phyloP scores from a whole-genome alignment of 1,140 invertebrate genomes.

The Thaumetopoea pityocampa region DNA sequence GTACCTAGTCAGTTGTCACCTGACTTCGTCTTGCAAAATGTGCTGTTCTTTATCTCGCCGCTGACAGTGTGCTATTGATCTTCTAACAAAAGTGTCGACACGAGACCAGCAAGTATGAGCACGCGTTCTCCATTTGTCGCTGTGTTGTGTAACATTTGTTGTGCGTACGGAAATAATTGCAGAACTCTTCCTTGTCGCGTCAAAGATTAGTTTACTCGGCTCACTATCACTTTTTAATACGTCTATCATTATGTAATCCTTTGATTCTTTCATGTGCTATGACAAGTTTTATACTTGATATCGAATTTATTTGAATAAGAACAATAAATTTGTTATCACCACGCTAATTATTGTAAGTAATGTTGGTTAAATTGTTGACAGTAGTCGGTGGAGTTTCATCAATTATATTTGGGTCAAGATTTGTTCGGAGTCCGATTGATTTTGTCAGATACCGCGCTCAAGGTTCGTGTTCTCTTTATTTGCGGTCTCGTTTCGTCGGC shows the following conservation, averaged over 20 bases:
- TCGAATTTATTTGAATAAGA: no score
- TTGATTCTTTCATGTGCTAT: not conserved
- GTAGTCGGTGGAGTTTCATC: constrained; percentile 45
- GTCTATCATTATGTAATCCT: constrained; percentile 6
- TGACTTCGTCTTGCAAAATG: constrained; percentile 23
- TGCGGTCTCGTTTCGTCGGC: constrained; percentile 70
- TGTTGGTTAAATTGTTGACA: not conserved
- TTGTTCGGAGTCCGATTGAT: constrained; percentile 70
- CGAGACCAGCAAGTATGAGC: constrained; percentile 21
- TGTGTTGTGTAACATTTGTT: constrained; percentile 30
- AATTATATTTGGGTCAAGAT: constrained; percentile 70
- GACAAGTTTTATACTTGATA: not conserved
- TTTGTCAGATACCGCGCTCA: constrained; percentile 73
- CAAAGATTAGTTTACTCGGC: constrained; percentile 14
- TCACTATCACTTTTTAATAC: constrained; percentile 10
- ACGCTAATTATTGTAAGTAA: not conserved
- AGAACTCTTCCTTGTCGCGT: constrained; percentile 32
- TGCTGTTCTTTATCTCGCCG: constrained; percentile 16
- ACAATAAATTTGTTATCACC: not conserved
- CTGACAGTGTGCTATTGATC: constrained; percentile 17
- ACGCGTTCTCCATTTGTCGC: no score
- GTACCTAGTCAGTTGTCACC: constrained; percentile 9
- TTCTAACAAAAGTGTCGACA: constrained; percentile 24
- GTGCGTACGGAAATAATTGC: constrained; percentile 29
- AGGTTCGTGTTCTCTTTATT: constrained; percentile 74